Evolutionary conservation across 2,113 vertebrate species (phyloP).

Genomic region (Psilopsiagon aurifrons): DNA sequence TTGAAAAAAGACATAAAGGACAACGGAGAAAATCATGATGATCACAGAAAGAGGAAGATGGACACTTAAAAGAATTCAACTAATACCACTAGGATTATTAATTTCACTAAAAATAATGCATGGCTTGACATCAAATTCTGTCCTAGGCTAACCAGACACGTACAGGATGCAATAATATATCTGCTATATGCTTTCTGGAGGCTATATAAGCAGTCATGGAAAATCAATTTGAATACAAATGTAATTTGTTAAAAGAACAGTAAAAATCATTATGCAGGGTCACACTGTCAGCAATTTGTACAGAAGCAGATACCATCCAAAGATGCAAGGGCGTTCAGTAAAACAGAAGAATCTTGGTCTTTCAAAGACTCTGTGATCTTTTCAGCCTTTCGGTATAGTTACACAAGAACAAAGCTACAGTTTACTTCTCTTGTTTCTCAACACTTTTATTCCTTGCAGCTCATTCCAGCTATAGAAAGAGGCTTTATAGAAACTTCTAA

Average conservation of each 20-base stretch:
- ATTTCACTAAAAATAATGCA: background rate
- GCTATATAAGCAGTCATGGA: background rate
- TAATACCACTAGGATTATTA: background rate
- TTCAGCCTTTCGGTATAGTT: background rate
- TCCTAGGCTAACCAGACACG: background rate
- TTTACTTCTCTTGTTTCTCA: slow-evolving; percentile 39
- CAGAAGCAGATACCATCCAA: background rate
- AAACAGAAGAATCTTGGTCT: slow-evolving; percentile 31
- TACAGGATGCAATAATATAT: background rate
- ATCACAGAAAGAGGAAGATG: background rate
- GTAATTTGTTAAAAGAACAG: slow-evolving; percentile 54
- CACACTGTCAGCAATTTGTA: slow-evolving; percentile 27
- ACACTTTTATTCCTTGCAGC: background rate
- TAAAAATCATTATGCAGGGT: slow-evolving; percentile 53
- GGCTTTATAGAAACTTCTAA: slow-evolving; percentile 29
- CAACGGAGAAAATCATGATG: background rate
- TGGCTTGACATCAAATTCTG: background rate
- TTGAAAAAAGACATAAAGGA: background rate
- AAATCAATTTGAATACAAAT: slow-evolving; percentile 63
- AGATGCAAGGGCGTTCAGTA: background rate
- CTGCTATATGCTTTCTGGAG: background rate
- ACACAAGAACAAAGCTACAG: slow-evolving; percentile 17
- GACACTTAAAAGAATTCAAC: background rate
- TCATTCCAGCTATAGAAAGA: slow-evolving; percentile 42
- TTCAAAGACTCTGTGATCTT: slow-evolving; percentile 27